These are phyloP conservation scores for Apodemus speciosus DNA, from an alignment of 2,113 vertebrate species.

Conservation along the genomic window DNA sequence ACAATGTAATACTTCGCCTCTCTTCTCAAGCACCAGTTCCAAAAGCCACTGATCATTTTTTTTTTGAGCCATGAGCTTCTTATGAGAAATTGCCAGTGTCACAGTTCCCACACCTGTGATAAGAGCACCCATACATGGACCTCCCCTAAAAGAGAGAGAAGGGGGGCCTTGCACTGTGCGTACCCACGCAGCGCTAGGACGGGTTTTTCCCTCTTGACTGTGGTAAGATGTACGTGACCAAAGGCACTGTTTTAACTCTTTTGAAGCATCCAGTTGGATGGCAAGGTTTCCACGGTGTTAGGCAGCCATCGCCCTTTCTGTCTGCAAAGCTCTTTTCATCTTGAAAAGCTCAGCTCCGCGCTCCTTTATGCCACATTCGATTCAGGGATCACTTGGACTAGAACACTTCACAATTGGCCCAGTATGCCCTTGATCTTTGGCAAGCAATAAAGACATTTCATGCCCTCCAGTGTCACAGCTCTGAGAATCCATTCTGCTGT, in stretches of 20 bases:
- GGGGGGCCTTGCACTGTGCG: background rate
- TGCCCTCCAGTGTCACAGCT: background rate
- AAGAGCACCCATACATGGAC: background rate
- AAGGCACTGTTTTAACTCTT: background rate
- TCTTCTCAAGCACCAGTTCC: background rate
- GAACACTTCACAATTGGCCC: background rate
- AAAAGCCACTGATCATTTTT: constrained; percentile 19
- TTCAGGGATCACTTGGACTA: background rate
- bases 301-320: background rate
- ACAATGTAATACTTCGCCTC: constrained; percentile 28
- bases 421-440: background rate
- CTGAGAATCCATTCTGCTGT: background rate
- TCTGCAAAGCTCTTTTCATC: background rate
- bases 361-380: background rate
- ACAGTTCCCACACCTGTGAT: background rate
- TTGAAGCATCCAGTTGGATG: too few species aligned
- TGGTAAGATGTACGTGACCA: background rate
- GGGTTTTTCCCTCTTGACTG: background rate
- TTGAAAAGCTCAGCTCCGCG: background rate
- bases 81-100: background rate
- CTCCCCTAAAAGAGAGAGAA: background rate
- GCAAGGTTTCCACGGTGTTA: background rate
- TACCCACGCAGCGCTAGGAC: rapidly evolving
- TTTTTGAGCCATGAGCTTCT: constrained; percentile 11
- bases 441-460: background rate